phyloP scores from a whole-genome alignment of 37 sponge, comb jelly and placozoan species.

The Crambe crambe region DNA sequence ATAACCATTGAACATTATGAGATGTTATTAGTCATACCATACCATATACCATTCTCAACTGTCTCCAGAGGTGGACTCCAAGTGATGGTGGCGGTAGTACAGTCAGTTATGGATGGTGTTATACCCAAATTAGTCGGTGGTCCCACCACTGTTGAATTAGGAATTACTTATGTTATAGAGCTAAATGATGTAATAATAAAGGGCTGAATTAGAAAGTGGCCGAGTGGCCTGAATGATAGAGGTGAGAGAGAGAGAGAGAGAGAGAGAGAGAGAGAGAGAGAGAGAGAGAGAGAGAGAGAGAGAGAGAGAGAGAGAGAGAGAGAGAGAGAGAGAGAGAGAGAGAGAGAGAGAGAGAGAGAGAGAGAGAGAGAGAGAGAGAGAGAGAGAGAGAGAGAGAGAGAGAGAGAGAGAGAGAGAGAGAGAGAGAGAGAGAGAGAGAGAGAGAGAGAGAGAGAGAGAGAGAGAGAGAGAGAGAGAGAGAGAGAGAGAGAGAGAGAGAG shows the following conservation, averaged over 20 bases:
- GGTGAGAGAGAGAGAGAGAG: conserved; percentile 2
- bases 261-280: conserved; percentile 2
- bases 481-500: conserved; percentile 16
- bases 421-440: conserved; percentile 19
- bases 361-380: conserved; percentile 15
- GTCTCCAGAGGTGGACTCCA: too few species aligned
- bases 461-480: conserved; percentile 21
- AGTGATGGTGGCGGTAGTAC: too few species aligned
- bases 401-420: conserved; percentile 15
- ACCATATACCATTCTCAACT: too few species aligned
- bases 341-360: conserved; percentile 15
- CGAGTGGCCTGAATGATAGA: too few species aligned
- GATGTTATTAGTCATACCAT: too few species aligned
- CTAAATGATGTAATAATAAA: not conserved
- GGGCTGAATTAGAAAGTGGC: not conserved
- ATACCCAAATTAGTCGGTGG: too few species aligned
- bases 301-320: conserved; percentile 2
- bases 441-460: conserved; percentile 17
- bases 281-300: conserved; percentile 2
- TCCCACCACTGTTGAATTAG: not conserved
- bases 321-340: conserved; percentile 4
- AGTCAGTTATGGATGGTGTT: too few species aligned
- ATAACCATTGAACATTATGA: too few species aligned
- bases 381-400: conserved; percentile 12
- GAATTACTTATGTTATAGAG: not conserved